phyloP scores from a whole-genome alignment of 2,888 invertebrate species.

The Lycophotia porphyrea region DNA sequence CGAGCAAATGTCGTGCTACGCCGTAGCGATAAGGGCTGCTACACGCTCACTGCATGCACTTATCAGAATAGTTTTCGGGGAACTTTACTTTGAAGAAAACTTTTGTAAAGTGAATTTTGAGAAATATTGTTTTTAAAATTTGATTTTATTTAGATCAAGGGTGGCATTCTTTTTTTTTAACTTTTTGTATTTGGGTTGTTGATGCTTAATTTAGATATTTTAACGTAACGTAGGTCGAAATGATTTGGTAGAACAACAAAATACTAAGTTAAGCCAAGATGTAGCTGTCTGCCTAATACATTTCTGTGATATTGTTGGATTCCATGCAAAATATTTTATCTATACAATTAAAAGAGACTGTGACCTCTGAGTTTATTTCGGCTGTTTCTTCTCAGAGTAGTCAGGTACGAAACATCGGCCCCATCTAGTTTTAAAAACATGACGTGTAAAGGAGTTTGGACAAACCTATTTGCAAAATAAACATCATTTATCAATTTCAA shows the following conservation, averaged over 20 bases:
- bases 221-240: not conserved
- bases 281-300: not conserved
- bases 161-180: not conserved
- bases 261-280: not conserved
- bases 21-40: constrained; percentile 57
- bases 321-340: not conserved
- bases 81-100: constrained; percentile 14
- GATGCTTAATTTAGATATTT: not conserved
- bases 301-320: not conserved
- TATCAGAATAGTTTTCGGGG: constrained; percentile 10
- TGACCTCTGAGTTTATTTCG: too few species aligned
- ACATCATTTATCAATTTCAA: too few species aligned
- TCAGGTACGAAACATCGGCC: too few species aligned
- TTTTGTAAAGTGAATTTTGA: not conserved
- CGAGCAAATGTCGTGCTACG: constrained; percentile 70
- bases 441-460: too few species aligned
- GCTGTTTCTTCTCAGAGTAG: too few species aligned
- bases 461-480: too few species aligned
- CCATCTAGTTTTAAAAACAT: too few species aligned
- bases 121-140: not conserved
- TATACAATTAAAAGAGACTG: too few species aligned
- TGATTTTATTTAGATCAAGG: not conserved
- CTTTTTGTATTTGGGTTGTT: not conserved
- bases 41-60: constrained; percentile 43
- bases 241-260: not conserved